phyloP scores from a whole-genome alignment of 35 echinoderm and acorn worm species.

The Ptychodera flava region DNA sequence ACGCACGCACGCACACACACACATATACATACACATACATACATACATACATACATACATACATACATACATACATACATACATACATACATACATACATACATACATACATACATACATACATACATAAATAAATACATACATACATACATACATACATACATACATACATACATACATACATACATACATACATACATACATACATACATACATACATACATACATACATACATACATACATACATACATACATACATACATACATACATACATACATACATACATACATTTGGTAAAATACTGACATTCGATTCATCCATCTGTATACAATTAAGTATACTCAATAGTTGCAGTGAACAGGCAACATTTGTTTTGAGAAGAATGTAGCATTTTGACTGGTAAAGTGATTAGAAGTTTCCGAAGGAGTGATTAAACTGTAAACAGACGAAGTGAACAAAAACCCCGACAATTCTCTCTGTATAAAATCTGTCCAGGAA shows the following conservation, averaged over 20 bases:
- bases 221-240: conserved; percentile 18
- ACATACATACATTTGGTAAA: not conserved
- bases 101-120: conserved; percentile 2
- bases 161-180: not conserved
- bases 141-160: not conserved
- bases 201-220: not conserved
- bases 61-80: not conserved
- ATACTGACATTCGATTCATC: too few relatives aligned
- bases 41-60: not conserved
- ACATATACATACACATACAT: not conserved
- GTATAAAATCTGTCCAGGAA: too few relatives aligned
- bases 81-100: conserved; percentile 2
- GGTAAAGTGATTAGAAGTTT: too few relatives aligned
- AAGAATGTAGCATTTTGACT: too few relatives aligned
- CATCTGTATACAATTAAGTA: too few relatives aligned
- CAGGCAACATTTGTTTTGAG: too few relatives aligned
- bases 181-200: not conserved
- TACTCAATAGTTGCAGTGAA: too few relatives aligned
- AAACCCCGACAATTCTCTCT: too few relatives aligned
- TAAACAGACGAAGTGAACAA: too few relatives aligned
- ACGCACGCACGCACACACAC: not conserved
- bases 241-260: conserved; percentile 34
- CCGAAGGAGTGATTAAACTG: too few relatives aligned
- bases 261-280: conserved; percentile 17
- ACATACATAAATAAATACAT: not conserved